Base-by-base conservation (phyloP, 2,797 vertebrate genomes). In the Sebastes taczanowskii region DNA sequence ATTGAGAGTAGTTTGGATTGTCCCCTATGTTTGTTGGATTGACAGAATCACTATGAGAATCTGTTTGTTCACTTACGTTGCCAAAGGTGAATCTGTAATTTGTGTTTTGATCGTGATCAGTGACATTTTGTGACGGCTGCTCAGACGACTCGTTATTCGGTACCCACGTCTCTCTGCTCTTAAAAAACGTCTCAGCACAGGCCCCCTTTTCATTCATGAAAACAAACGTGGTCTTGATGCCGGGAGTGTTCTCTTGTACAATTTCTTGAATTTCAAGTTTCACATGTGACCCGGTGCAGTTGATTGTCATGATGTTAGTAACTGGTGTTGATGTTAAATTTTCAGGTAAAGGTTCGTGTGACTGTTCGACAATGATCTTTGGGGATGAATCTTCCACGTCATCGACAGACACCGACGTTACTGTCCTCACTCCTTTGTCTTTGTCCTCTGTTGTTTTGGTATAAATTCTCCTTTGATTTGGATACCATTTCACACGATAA, bases 181-280 rank as follows among this genome's bases (percentile, higher is more conserved):
- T 73, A 11, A 81, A 63, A 60, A 63, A 52, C 1, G 84, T 89
- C 10, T 93, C 94, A 34, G 85, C 76, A 16, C 34, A 69, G 60
- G 86, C 91, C 16, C 8, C 71, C 8, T 71, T 69, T 85, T 91
- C 93, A 49, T 91, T 95, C 55, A 85, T 80, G 58, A 94, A 71
- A 23, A 90, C 62, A 74, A 91, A 66, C 0, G 91, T 91, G 30
- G 84, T 93, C 85, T 83, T 94, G 55, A 86, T 76, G 78, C 93
- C 90, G 8, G 76, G 79, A 3, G 75, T 32, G 20, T 88, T 89
- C 25, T 87, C 71, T 30, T 84, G 88, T 10, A 79, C 22, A 9
- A 82, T 77, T 66, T 96, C 95, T 58, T 93, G 95, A 67, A 97
- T 93, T 93, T 97, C 95, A 52, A 97, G 77, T 72, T 95, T 95